phyloP scores from a whole-genome alignment of 2,888 invertebrate species.

The Vandiemenella viatica region DNA sequence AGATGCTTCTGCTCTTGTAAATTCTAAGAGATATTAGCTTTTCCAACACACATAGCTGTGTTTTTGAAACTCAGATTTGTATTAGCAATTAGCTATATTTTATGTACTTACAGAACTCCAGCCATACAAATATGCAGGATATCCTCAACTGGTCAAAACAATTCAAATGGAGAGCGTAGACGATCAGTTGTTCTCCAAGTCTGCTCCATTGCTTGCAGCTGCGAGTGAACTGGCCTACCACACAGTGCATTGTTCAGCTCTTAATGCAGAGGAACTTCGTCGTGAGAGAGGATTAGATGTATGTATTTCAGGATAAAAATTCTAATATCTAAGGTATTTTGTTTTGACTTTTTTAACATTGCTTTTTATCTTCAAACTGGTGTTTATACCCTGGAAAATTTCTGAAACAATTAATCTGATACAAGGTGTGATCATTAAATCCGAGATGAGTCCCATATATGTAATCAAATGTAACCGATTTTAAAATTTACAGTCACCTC shows the following conservation, averaged over 20 bases:
- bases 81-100: too few species aligned
- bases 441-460: too few species aligned
- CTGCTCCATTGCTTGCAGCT: constrained; percentile 67
- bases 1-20: too few species aligned
- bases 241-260: constrained; percentile 87
- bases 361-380: neutral
- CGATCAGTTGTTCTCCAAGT: constrained; percentile 80
- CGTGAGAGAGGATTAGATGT: constrained; percentile 85
- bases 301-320: constrained; percentile 14
- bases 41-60: too few species aligned
- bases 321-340: neutral
- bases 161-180: constrained; percentile 87
- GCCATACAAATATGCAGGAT: constrained; percentile 98
- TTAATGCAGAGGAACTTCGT: constrained; percentile 94
- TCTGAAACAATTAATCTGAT: too few species aligned
- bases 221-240: constrained; percentile 91
- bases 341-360: constrained; percentile 7
- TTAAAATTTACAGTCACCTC: too few species aligned
- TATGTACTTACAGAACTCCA: constrained; percentile 51
- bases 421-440: too few species aligned
- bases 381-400: neutral
- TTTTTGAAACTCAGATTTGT: too few species aligned
- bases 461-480: too few species aligned
- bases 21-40: too few species aligned
- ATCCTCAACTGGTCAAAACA: constrained; percentile 91